Conservation (phyloP, 2,797 vertebrate species). For the Hemibagrus guttatus region DNA sequence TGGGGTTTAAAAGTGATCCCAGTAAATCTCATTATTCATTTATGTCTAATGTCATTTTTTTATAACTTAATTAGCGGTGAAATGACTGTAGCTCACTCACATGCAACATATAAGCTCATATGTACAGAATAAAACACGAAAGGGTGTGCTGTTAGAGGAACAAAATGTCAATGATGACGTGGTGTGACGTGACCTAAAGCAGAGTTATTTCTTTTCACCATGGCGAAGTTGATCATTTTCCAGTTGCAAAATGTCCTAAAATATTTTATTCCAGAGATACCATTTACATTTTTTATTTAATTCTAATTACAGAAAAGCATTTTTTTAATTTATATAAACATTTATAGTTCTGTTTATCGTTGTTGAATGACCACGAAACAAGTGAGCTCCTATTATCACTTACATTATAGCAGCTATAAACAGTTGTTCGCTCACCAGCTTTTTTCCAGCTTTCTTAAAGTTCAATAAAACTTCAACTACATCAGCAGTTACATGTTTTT, state of each 20-base stretch:
- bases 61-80: conserved; percentile 20
- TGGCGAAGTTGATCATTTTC: neutral
- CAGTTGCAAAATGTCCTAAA: neutral
- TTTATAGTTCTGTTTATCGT: neutral
- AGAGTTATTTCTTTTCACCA: neutral
- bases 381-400: neutral
- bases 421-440: neutral
- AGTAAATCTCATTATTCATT: conserved; percentile 18
- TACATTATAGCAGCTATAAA: neutral
- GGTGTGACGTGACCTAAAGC: neutral
- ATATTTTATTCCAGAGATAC: neutral
- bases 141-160: neutral
- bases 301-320: neutral
- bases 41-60: conserved; percentile 27
- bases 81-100: neutral
- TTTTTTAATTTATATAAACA: neutral
- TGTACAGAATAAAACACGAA: neutral
- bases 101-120: neutral
- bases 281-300: too few relatives aligned
- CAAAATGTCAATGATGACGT: neutral
- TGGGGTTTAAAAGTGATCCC: conserved; percentile 6
- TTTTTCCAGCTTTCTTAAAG: neutral
- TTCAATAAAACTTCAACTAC: neutral
- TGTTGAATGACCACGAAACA: neutral
- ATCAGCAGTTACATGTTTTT: neutral